phyloP scores from a whole-genome alignment of 2,113 vertebrate species.

The Seriola aureovittata region DNA sequence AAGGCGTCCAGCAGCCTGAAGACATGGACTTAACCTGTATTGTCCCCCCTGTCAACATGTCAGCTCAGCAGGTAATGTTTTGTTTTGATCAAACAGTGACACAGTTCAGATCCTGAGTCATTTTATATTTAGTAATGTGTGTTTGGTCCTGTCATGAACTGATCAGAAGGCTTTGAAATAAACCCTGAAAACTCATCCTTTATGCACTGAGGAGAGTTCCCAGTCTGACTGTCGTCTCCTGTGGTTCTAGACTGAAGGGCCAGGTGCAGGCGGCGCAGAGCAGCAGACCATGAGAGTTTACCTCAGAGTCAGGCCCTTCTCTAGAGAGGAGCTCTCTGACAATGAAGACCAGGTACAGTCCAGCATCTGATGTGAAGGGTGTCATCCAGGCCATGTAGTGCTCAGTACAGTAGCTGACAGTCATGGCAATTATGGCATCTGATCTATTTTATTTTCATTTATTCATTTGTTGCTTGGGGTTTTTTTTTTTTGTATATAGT shows the following conservation, averaged over 20 bases:
- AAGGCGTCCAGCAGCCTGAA: conserved; percentile 5
- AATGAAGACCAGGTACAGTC: conserved; percentile 86
- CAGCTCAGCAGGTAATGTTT: conserved; percentile 48
- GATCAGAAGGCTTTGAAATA: neutral
- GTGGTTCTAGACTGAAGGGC: conserved; percentile 63
- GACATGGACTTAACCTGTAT: conserved; percentile 78
- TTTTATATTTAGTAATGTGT: too few species aligned
- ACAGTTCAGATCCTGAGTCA: too few species aligned
- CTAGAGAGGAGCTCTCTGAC: conserved; percentile 83
- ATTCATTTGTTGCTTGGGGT: too few species aligned
- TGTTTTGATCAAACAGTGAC: too few species aligned
- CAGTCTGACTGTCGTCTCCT: conserved; percentile 4
- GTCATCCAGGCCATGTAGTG: neutral
- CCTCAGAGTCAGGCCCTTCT: conserved; percentile 89
- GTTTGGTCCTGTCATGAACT: too few species aligned
- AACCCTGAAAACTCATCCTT: too few species aligned
- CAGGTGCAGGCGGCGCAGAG: conserved; percentile 34
- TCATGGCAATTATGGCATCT: too few species aligned
- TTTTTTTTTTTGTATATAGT: too few species aligned
- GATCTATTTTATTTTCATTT: neutral
- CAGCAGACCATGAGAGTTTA: conserved; percentile 88
- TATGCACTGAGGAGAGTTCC: neutral
- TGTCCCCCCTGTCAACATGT: neutral
- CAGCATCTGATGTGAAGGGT: neutral
- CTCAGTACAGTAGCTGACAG: neutral